Conservation (phyloP, 2,113 vertebrate species). For the Stegastes partitus region DNA sequence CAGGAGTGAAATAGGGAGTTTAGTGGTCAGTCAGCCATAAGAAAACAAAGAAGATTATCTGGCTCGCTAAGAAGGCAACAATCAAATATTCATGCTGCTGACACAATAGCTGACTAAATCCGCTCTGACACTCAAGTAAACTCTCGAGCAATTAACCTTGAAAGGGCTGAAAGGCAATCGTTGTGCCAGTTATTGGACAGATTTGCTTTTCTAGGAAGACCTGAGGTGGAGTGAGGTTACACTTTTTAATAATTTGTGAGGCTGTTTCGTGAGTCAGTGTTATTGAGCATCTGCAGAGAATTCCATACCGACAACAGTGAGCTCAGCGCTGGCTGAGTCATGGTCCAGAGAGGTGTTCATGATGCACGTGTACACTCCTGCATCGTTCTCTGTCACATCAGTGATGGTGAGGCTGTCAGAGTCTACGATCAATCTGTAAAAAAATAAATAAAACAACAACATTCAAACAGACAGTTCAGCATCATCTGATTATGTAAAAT, state of each 20-base stretch:
- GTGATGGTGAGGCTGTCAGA: slow-evolving; percentile 90
- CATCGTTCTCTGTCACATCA: slow-evolving; percentile 90
- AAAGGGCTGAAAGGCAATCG: slow-evolving; percentile 21
- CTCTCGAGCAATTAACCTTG: slow-evolving; percentile 50
- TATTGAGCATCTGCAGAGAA: background rate
- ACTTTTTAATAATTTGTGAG: slow-evolving; percentile 21
- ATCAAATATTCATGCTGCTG: slow-evolving; percentile 63
- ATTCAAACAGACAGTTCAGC: background rate
- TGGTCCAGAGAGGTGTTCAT: slow-evolving; percentile 95
- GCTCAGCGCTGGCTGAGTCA: slow-evolving; percentile 92
- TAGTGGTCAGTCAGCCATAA: slow-evolving; percentile 75
- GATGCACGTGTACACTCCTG: slow-evolving; percentile 92
- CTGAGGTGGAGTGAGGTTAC: slow-evolving; percentile 6
- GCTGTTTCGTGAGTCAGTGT: slow-evolving; percentile 12
- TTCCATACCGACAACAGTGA: slow-evolving; percentile 94
- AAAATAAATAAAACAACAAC: too few species aligned
- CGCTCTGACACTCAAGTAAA: slow-evolving; percentile 16
- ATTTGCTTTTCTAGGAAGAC: slow-evolving; percentile 33
- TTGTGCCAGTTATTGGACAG: slow-evolving; percentile 10
- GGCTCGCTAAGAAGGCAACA: slow-evolving; percentile 38
- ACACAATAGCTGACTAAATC: slow-evolving; percentile 44
- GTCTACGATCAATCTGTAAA: slow-evolving; percentile 87
- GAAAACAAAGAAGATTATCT: slow-evolving; percentile 57
- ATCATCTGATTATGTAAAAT: too few species aligned
- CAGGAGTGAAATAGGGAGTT: slow-evolving; percentile 88